Percentiles rank a stretch among this genome's conserved stretches.
These are phyloP conservation scores for Australoheros facetus DNA, from an alignment of 2,797 vertebrate species.

Conservation along the genomic window DNA sequence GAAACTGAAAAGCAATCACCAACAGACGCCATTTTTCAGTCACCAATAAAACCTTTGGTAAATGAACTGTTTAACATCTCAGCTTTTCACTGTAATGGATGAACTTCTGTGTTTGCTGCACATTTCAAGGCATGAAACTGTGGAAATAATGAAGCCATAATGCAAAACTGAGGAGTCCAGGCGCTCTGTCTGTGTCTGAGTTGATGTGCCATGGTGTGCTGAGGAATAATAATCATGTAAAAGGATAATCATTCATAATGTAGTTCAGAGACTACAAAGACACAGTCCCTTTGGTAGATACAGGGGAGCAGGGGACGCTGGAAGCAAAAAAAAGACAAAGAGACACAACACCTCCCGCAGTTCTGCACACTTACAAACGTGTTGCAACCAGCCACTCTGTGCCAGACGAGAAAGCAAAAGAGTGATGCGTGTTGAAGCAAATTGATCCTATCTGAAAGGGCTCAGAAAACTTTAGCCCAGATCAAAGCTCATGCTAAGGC, in stretches of 20 bases:
- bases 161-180: slow-evolving; percentile 60
- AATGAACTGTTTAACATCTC: slow-evolving; percentile 67
- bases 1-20: slow-evolving; percentile 64
- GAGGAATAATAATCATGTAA: slow-evolving; percentile 70
- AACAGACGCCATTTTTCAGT: slow-evolving; percentile 59
- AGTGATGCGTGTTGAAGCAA: slow-evolving; percentile 78
- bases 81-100: slow-evolving; percentile 58
- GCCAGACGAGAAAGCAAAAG: slow-evolving; percentile 61
- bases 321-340: slow-evolving; percentile 28
- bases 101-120: slow-evolving; percentile 53
- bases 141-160: slow-evolving; percentile 60
- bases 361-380: slow-evolving; percentile 55
- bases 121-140: slow-evolving; percentile 57
- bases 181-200: slow-evolving; percentile 55
- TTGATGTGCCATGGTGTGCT: slow-evolving; percentile 63
- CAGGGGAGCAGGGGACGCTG: slow-evolving; percentile 31
- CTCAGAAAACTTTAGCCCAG: slow-evolving; percentile 80
- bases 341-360: slow-evolving; percentile 54
- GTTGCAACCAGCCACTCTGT: slow-evolving; percentile 54
- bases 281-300: slow-evolving; percentile 52
- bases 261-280: slow-evolving; percentile 68
- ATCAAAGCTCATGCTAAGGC: slow-evolving; percentile 81
- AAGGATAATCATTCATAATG: slow-evolving; percentile 65
- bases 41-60: slow-evolving; percentile 64
- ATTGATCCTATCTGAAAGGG: slow-evolving; percentile 81